Percentiles rank a stretch among this genome's conserved stretches.
phyloP scores from a whole-genome alignment of 2,888 invertebrate genomes.

The Catocala sponsa region DNA sequence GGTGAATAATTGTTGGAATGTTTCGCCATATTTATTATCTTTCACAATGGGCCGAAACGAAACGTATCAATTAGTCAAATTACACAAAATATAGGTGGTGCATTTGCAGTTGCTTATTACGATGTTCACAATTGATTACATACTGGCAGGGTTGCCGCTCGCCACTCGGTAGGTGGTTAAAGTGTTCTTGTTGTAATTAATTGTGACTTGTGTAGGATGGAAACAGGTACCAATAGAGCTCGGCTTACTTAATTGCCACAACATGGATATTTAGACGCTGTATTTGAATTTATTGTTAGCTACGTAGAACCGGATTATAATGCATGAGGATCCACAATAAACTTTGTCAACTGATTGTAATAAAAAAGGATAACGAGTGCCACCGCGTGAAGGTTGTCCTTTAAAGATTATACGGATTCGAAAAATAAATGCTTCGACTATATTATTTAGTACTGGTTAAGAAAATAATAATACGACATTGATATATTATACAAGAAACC shows the following conservation, averaged over 20 bases:
- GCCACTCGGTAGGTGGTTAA: too few species aligned
- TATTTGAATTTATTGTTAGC: slow-evolving; percentile 24
- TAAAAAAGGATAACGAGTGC: too few species aligned
- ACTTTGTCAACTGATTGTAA: too few species aligned
- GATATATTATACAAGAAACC: too few species aligned
- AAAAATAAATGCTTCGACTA: too few species aligned
- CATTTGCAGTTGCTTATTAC: slow-evolving; percentile 53
- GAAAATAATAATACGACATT: too few species aligned
- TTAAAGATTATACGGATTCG: too few species aligned
- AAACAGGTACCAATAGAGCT: not conserved
- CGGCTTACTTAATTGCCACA: too few species aligned
- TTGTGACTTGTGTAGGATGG: not conserved
- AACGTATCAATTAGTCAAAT: slow-evolving; percentile 63
- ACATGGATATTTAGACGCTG: not conserved
- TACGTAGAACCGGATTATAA: not conserved
- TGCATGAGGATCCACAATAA: too few species aligned
- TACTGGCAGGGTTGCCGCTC: slow-evolving; percentile 16
- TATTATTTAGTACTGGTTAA: too few species aligned
- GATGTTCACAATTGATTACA: slow-evolving; percentile 59
- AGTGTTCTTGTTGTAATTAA: too few species aligned
- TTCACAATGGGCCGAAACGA: slow-evolving; percentile 63
- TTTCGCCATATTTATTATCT: slow-evolving; percentile 59
- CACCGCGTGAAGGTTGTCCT: too few species aligned
- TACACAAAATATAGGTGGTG: slow-evolving; percentile 54
- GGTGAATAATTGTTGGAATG: slow-evolving; percentile 49